Evolutionary conservation across 2,113 vertebrate species (phyloP).

Genomic region (Calidris pugnax): DNA sequence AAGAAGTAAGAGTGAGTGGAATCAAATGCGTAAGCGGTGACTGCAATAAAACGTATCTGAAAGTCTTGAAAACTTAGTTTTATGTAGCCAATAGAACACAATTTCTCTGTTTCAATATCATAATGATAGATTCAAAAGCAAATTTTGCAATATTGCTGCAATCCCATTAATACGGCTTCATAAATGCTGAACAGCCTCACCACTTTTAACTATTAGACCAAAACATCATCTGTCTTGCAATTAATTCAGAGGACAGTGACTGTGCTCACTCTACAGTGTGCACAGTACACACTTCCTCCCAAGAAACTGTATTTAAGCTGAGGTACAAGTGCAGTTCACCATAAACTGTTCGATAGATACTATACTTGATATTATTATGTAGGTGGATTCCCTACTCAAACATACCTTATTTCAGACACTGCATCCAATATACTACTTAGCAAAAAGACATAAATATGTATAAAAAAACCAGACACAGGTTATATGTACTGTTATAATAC

Average conservation of each 20-base stretch:
- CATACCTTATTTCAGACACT: neutral
- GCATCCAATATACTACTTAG: neutral
- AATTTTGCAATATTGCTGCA: neutral
- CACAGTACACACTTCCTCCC: too few species aligned
- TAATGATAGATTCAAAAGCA: neutral
- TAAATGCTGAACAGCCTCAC: neutral
- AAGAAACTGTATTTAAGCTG: neutral
- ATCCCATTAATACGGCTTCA: neutral
- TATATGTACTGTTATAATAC: neutral
- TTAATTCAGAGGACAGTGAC: neutral
- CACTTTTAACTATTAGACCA: neutral
- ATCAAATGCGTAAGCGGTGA: neutral
- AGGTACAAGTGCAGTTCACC: neutral
- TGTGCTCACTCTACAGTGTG: neutral
- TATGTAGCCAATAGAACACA: neutral
- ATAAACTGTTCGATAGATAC: neutral
- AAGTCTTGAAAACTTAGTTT: neutral
- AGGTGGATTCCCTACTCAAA: neutral
- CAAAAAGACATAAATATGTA: neutral
- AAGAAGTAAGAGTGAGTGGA: conserved; percentile 6
- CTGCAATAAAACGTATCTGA: neutral
- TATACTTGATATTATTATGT: neutral
- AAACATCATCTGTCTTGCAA: neutral
- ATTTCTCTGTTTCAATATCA: neutral
- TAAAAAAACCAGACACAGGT: neutral